Evolutionary conservation across 2,888 invertebrate genomes (phyloP), one percentile per base, ranked within the genome.

Genomic region (Diogma glabrata): DNA sequence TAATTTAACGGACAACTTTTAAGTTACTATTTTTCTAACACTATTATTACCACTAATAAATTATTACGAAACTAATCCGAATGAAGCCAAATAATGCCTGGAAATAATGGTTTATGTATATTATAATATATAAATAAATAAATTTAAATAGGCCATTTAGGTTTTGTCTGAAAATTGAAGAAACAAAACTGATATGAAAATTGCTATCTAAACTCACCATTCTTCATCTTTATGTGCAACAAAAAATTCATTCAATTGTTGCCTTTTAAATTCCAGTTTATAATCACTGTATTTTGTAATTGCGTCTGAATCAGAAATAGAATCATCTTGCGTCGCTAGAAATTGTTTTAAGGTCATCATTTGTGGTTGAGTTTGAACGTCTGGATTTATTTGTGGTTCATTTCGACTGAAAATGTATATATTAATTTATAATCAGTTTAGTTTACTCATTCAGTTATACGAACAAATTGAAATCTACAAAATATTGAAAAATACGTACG

Each of bases 161-260:
- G 19, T 5, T 19, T 19, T 40, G n/a, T 14, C 14, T 22, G 10
- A 7, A 14, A 43, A 43, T 38, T 22, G 12, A 43, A 22, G 14
- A 19, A 38, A 17, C 20, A 19, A 19, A 14, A 43, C 14, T 43
- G 2, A n/a, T n/a, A n/a, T n/a, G n/a, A n/a, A 24, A 24, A 24
- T 24, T 24, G 5, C 9, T 24, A 24, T 30, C 17, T 47, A 14
- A 28, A 53, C 87, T 76, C 79, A 97, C 99, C 99, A 99, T 84
- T 99, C 99, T 72, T 99, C 97, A 64, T 99, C 97, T 73, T 99
- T 99, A 75, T 99, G 99, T 45, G 90, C 87, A 61, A 96, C 87
- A 74, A 99, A 99, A 75, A 99, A 99, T 69, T 97, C 95, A 72
- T 94, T 94, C 51, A 97, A 79, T 69, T 97, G 97, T 67, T 94